Base-by-base conservation (phyloP, 2,797 vertebrate genomes). In the Antennarius maculatus region DNA sequence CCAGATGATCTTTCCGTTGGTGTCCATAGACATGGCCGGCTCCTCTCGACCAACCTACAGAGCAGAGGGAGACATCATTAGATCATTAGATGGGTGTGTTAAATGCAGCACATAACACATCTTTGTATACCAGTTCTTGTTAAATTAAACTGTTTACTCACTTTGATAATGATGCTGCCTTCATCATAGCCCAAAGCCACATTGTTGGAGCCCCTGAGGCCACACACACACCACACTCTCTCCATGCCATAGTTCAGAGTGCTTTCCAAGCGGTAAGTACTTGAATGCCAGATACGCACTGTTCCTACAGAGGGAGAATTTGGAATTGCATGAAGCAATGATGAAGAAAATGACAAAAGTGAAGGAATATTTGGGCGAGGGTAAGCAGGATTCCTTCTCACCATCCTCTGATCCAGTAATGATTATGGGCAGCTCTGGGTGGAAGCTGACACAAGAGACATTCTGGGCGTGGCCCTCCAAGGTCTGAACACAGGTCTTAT, bases 151-250 rank as follows among this genome's bases (percentile, higher is more conserved):
- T 8, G 31, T 71, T 4, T 0, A 4, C 17, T 69, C 92, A 98
- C 97, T 95, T 99, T 99, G 64, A 99, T 96, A 76, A 99, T 99
- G 70, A 99, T 99, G 94, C 97, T 99, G 78, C 97, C 97, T 89
- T 99, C 97, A 27, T 99, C 97, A 27, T 99, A 99, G 1, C 97
- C 97, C 69, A 98, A 79, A 0, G 97, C 97, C 17, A 99, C 96
- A 4, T 95, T 99, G 88, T 99, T 99, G 88, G 97, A 99, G 39
- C 97, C 96, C 41, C 97, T 92, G 4, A 98, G 91, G 73, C 96
- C 97, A 10, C 95, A 95, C 77, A 98, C 97, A 61, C 97, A 99
- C 97, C 97, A 99, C 51, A 98, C 97, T 1, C 97, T 90, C 87
- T 99, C 97, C 97, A 99, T 98, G 67, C 97, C 97, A 0, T 99